These are phyloP conservation scores for Rhodophaea formosa DNA, from an alignment of 2,888 invertebrate species.

Conservation along the genomic window DNA sequence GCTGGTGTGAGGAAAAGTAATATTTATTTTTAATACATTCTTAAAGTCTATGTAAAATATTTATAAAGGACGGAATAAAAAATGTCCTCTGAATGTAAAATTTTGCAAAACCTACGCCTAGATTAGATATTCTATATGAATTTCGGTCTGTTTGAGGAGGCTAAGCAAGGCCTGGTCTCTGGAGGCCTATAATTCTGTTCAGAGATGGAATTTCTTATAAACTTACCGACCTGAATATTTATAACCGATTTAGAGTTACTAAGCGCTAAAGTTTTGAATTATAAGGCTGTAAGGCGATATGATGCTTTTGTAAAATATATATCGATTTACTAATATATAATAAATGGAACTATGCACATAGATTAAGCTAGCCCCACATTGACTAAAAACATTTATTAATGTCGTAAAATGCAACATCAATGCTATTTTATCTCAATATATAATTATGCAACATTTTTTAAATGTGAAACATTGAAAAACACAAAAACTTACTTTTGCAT, in stretches of 20 bases:
- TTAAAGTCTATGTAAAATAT: not conserved
- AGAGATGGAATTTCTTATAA: conserved; percentile 13
- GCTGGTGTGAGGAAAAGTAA: too few relatives aligned
- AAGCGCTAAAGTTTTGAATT: not conserved
- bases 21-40: not conserved
- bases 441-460: too few relatives aligned
- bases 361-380: too few relatives aligned
- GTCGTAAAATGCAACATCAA: too few relatives aligned
- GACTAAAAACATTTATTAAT: too few relatives aligned
- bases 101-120: not conserved
- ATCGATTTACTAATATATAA: too few relatives aligned
- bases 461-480: too few relatives aligned
- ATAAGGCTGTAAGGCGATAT: not conserved
- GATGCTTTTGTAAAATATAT: too few relatives aligned
- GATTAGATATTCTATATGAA: not conserved
- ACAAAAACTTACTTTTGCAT: too few relatives aligned
- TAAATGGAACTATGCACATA: too few relatives aligned
- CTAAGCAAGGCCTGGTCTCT: not conserved
- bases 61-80: too few relatives aligned
- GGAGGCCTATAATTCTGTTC: conserved; percentile 2
- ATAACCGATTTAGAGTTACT: not conserved
- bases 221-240: conserved; percentile 13
- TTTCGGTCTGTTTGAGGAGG: not conserved
- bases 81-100: not conserved
- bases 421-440: too few relatives aligned